Base-by-base conservation (phyloP, 2,113 vertebrate species). In the Panurus biarmicus region DNA sequence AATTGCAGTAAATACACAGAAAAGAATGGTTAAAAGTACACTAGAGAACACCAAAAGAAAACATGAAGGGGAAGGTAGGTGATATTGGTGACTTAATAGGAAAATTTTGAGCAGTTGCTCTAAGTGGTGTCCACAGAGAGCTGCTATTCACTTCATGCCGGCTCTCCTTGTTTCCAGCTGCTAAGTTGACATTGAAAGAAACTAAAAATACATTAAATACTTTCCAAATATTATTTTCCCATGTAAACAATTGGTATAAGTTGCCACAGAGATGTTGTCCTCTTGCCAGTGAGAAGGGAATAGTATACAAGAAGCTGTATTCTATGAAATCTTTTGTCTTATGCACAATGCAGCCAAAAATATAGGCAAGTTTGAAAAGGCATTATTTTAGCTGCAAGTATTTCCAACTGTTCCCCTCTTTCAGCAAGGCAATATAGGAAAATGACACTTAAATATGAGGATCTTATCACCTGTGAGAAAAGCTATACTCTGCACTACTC, bases 151-250 rank as follows among this genome's bases (percentile, higher is more conserved):
- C 35, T 91, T 91, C 60, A 36, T 45, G 47, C 71, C 83, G 78
- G 64, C 66, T 92, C 31, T 87, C 67, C 51, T 58, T 83, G 26
- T 66, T 95, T 94, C 87, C 85, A 97, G 81, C 91, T 80, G 67
- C 72, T 83, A 93, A 94, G 25, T 73, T 85, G 87, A 95, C 60
- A 83, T 22, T 85, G 40, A 92, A 89, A 83, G 66, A 89, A 74
- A 51, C 82, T 94, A 95, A 94, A 94, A 94, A 87, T 42, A 95
- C 26, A 76, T 73, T 6, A 94, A 94, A 83, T 62, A 36, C 67
- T 94, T 90, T 83, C 78, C 87, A 89, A 91, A 85, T 83, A 93
- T 42, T 93, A 82, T 82, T 95, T 83, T 83, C 75, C 42, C 50
- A 62, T 47, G 44, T 80, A 93, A 94, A 71, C 47, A 93, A 91